Percentiles rank a stretch among this genome's conserved stretches.
phyloP scores from a whole-genome alignment of 2,113 vertebrate genomes.

The Diadophis punctatus region DNA sequence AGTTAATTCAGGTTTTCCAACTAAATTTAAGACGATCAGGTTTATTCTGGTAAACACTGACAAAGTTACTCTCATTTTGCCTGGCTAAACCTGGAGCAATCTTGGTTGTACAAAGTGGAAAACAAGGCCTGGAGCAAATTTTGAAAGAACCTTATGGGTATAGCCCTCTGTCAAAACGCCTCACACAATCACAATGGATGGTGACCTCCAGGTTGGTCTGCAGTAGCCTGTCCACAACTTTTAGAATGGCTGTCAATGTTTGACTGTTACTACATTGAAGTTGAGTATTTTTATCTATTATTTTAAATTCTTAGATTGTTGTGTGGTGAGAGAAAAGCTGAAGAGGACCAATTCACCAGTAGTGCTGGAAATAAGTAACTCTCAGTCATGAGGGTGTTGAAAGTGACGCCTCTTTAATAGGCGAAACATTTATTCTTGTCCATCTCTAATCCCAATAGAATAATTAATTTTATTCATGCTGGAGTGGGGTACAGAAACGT shows the following conservation, averaged over 20 bases:
- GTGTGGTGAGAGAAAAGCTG: background rate
- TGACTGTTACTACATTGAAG: background rate
- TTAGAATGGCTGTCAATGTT: background rate
- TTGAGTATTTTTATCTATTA: background rate
- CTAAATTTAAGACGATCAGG: background rate
- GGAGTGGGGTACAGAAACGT: background rate
- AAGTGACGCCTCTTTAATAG: background rate
- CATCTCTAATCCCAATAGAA: background rate
- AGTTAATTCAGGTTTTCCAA: background rate
- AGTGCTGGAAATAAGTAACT: background rate
- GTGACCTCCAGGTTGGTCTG: background rate
- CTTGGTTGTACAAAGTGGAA: background rate
- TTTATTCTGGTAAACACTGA: background rate
- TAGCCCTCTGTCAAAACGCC: background rate
- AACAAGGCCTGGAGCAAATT: background rate
- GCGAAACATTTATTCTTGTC: background rate
- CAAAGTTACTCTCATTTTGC: background rate
- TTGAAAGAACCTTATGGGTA: background rate
- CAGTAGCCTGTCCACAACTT: background rate
- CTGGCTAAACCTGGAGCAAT: background rate
- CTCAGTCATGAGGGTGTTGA: background rate
- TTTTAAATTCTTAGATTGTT: background rate
- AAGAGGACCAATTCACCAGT: background rate
- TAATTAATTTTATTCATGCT: background rate
- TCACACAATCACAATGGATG: background rate